These are phyloP conservation scores for Prenolepis imparis DNA, from an alignment of 2,888 invertebrate species.

Conservation along the genomic window DNA sequence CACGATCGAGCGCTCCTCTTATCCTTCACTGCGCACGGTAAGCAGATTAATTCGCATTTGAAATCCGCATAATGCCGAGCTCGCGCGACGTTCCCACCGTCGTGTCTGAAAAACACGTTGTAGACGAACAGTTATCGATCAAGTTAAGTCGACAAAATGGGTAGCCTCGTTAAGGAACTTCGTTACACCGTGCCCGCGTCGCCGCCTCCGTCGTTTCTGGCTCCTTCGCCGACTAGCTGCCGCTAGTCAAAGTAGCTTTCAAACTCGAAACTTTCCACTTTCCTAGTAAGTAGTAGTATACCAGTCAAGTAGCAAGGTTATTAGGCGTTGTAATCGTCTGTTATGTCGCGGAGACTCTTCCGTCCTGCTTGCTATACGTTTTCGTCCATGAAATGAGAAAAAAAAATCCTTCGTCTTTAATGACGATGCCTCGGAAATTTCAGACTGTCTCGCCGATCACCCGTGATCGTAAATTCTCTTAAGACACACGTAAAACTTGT, in stretches of 20 bases:
- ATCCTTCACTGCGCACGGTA: conserved; percentile 42
- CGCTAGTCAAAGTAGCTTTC: conserved; percentile 82
- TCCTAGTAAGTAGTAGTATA: conserved; percentile 78
- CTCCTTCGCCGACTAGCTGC: conserved; percentile 58
- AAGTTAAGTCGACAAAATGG: conserved; percentile 82
- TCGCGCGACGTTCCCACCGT: conserved; percentile 68
- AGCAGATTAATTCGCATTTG: conserved; percentile 66
- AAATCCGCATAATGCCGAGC: conserved; percentile 62
- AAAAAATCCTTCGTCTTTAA: not conserved
- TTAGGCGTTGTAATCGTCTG: conserved; percentile 76
- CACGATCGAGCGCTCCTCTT: conserved; percentile 55
- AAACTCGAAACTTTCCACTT: conserved; percentile 83
- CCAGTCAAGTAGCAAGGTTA: conserved; percentile 77
- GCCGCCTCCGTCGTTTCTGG: conserved; percentile 53
- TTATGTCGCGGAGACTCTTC: conserved; percentile 69
- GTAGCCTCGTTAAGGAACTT: conserved; percentile 84
- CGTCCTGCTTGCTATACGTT: conserved; percentile 59
- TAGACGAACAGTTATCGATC: conserved; percentile 84
- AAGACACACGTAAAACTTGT: no score
- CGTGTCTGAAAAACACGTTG: conserved; percentile 71
- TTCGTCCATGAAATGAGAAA: not conserved
- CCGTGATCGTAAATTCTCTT: conserved; percentile 29
- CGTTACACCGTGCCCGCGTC: conserved; percentile 74
- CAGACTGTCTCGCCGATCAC: not conserved
- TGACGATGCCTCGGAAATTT: conserved; percentile 10